Base-by-base conservation (phyloP, 2,797 vertebrate species). In the Coracias cyanogaster region DNA sequence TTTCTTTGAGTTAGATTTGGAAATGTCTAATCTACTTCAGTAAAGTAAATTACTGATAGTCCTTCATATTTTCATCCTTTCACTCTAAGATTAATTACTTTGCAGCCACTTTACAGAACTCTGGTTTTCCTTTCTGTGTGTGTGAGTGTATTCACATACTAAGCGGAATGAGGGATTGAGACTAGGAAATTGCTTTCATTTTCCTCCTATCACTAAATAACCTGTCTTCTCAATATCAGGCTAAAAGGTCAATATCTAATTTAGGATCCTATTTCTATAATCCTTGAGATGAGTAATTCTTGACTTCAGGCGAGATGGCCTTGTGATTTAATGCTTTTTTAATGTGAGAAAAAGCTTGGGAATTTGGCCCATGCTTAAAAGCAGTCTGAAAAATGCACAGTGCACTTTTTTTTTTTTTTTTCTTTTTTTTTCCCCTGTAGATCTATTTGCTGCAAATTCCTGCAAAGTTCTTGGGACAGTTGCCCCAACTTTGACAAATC, bases 181-280 rank as follows among this genome's bases (percentile, higher is more conserved):
- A 52, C 25, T 31, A 51, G 39, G 66, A 96, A 95, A 97, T 78
- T 86, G 39, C 82, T 96, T 86, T 90, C 46, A 62, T 94, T 93
- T 95, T 88, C 43, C 7, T 78, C 17, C 65, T 83, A 41, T 19
- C 58, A 60, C 65, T 91, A 90, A 90, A 90, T 92, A 94, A 79
- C 21, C 17, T 61, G 8, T 83, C 76, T 78, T 94, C 54, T 94
- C 76, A 70, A 66, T 72, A 89, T 51, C 61, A 90, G 58, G 62
- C 28, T 93, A 76, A 91, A 91, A 95, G 79, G 72, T 87, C 84
- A 93, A 78, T 91, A 92, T 25, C 69, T 94, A 94, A 79, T 94
- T 91, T 88, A 89, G 61, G 76, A 69, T 92, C 49, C 29, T 89
- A n/a, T 84, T 94, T 86, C 91, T 93, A 5, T 55, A 91, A 84